These are phyloP conservation scores for Nasonia vitripennis DNA, from an alignment of 1,140 invertebrate species.

Conservation along the genomic window DNA sequence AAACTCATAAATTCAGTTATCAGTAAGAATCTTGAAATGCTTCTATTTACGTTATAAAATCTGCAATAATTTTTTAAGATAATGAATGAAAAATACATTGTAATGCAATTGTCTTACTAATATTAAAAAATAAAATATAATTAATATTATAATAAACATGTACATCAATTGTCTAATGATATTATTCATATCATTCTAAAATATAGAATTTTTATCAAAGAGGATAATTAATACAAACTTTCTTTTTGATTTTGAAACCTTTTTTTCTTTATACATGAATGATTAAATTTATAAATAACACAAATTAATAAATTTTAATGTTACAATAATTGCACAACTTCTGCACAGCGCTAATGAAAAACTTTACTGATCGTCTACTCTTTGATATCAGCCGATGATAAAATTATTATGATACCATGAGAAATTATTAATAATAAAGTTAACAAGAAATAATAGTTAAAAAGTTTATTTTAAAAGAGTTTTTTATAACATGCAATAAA, in stretches of 20 bases:
- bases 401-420: neutral
- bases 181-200: neutral
- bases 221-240: constrained; percentile 27
- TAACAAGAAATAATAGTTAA: constrained; percentile 45
- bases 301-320: constrained; percentile 30
- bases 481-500: constrained; percentile 38
- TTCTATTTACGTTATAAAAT: too few relatives aligned
- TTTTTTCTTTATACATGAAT: constrained; percentile 23
- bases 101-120: too few relatives aligned
- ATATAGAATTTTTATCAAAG: neutral
- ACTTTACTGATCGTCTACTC: neutral
- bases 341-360: too few relatives aligned
- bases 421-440: constrained; percentile 23
- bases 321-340: constrained; percentile 23
- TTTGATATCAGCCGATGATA: neutral
- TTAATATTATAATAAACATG: too few relatives aligned
- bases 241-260: neutral
- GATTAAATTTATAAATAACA: neutral
- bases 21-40: too few relatives aligned
- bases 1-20: too few relatives aligned
- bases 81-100: too few relatives aligned
- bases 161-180: neutral
- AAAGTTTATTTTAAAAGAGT: constrained; percentile 19
- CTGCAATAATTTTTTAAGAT: too few relatives aligned
- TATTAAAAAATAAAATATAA: too few relatives aligned